Evolutionary conservation across 2,113 vertebrate genomes (phyloP), one percentile per base, ranked within the genome.

Genomic region (Centrocercus urophasianus): DNA sequence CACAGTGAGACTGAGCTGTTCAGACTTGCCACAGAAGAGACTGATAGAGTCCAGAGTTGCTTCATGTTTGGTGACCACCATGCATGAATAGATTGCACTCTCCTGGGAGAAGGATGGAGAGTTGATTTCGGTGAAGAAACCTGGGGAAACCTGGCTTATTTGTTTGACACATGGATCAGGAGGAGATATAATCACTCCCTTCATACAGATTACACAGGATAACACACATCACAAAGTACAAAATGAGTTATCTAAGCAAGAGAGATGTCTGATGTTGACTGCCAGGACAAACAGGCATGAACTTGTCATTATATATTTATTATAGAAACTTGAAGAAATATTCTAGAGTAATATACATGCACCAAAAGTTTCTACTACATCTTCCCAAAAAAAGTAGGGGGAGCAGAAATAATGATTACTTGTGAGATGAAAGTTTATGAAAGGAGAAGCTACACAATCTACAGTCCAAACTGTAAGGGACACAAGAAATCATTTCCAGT

Each of bases 41-140:
- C 13, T 1, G 0, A 0, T 12, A 5, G 50, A 67, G 12, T 13
- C 40, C 19, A 24, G 16, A 52, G 16, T 38, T 67, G 19, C 47
- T 71, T 75, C 57, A 71, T 8, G 34, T 70, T 54, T 74, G 56
- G 10, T 47, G 45, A 76, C 1, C 1, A 1, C 34, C 13, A 1
- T 8, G 13, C 21, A 60, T 47, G 28, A 84, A 80, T 24, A 21
- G 20, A 18, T 1, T 12, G 28, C 32, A 60, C 43, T 30, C 70
- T 13, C 3, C 0, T 25, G 19, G 16, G 10, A 71, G 6, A 48
- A 4, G 19, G 17, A 76, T 24, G 34, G 43, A 56, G 14, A 86
- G 18, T 15, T 57, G 45, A 50, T 22, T 19, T 32, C 11, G 19
- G 9, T 8, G 10, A 50, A 38, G n/a, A 6, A 38, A 12, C 18